Evolutionary conservation across 30 jellyfish, hydroid and myxozoan genomes (phyloP).

Genomic region (Pelagia noctiluca): DNA sequence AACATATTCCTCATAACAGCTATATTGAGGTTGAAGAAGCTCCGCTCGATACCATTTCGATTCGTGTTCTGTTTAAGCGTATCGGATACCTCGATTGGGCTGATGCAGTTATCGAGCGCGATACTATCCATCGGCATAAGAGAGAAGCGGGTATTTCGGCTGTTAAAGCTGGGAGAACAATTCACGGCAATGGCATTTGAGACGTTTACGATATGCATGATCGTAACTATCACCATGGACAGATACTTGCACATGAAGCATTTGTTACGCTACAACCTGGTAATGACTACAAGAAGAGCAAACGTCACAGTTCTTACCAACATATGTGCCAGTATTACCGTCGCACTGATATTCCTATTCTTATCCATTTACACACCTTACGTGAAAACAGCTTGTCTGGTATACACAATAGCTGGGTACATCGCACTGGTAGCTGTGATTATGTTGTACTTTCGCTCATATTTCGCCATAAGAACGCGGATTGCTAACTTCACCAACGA

Average conservation of each 20-base stretch:
- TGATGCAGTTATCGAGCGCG: not conserved
- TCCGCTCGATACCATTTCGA: not conserved
- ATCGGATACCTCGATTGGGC: not conserved
- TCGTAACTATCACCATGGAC: constrained; percentile 10
- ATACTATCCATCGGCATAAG: not conserved
- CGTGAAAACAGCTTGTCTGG: too few relatives aligned
- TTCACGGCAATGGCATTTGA: not conserved
- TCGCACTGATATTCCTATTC: too few relatives aligned
- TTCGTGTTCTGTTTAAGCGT: constrained; percentile 2
- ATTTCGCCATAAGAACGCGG: not conserved
- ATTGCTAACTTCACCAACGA: not conserved
- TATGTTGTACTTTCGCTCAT: not conserved
- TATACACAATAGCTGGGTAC: too few relatives aligned
- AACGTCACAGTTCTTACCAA: not conserved
- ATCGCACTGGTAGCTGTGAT: too few relatives aligned
- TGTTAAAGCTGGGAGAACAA: not conserved
- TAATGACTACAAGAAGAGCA: not conserved
- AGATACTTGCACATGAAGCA: constrained; percentile 21
- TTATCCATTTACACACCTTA: too few relatives aligned
- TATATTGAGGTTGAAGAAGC: not conserved
- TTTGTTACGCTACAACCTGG: not conserved
- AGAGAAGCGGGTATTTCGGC: not conserved
- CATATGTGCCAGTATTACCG: not conserved
- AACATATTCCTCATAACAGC: constrained; percentile 4
- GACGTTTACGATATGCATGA: not conserved